A percentile compares a stretch with the other conserved stretches of the same genome.
Conservation (phyloP, 2,888 invertebrate genomes). For the Neelides folsomi region DNA sequence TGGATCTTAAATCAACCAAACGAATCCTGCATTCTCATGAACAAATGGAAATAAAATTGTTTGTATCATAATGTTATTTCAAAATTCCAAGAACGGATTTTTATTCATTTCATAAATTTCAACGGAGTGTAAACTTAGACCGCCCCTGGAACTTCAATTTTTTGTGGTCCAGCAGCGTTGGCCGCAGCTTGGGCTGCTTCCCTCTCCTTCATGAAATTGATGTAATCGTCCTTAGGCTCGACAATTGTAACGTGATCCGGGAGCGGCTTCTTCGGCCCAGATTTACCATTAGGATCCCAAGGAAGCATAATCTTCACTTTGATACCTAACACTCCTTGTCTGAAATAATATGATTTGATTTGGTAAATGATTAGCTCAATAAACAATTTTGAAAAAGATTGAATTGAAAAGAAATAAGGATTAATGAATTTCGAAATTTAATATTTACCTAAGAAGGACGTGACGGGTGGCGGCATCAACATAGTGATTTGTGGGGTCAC, state of each 20-base stretch:
- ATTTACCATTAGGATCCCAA: constrained; percentile 94
- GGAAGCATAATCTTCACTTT: constrained; percentile 99
- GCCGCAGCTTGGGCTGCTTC: not conserved
- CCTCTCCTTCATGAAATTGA: not conserved
- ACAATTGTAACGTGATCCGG: constrained; percentile 95
- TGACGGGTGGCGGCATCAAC: constrained; percentile 97
- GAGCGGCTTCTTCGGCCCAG: constrained; percentile 91
- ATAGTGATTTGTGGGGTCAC: constrained; percentile 96
- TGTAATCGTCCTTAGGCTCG: constrained; percentile 83
- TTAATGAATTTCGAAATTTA: not conserved
- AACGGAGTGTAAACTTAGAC: constrained; percentile 5
- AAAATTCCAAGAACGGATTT: constrained; percentile 10
- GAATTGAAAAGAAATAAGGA: not conserved
- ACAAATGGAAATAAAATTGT: not conserved
- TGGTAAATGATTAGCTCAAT: too few relatives aligned
- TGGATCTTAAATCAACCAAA: not conserved
- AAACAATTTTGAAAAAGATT: not conserved
- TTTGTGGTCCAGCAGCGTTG: not conserved
- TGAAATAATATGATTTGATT: constrained; percentile 27
- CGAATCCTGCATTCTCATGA: not conserved
- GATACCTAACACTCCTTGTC: constrained; percentile 51
- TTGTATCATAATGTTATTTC: constrained; percentile 4
- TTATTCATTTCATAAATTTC: constrained; percentile 12
- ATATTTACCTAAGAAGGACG: constrained; percentile 89
- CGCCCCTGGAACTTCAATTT: not conserved